Evolutionary conservation across 2,888 invertebrate genomes (phyloP).

Genomic region (Torymus aiolomorphi): DNA sequence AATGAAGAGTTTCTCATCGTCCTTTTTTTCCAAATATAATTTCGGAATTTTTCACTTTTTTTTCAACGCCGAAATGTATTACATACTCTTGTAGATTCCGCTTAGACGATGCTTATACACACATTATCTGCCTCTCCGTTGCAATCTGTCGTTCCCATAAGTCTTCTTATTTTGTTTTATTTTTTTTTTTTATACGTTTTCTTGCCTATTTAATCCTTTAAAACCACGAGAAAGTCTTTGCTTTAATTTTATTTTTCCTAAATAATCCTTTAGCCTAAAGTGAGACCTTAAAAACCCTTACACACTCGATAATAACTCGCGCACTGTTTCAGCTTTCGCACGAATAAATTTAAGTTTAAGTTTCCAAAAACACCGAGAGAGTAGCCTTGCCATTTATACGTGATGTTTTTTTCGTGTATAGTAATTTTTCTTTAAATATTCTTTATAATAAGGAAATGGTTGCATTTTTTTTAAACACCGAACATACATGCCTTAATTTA

Average conservation of each 20-base stretch:
- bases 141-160: conserved; percentile 25
- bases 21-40: conserved; percentile 14
- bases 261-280: conserved; percentile 67
- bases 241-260: conserved; percentile 43
- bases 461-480: conserved; percentile 72
- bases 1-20: conserved; percentile 62
- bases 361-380: conserved; percentile 75
- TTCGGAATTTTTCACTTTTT: conserved; percentile 20
- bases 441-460: conserved; percentile 70
- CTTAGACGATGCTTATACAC: conserved; percentile 42
- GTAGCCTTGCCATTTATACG: conserved; percentile 70
- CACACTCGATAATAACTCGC: conserved; percentile 71
- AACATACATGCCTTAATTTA: conserved; percentile 75
- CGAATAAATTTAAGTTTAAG: conserved; percentile 72
- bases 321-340: conserved; percentile 63
- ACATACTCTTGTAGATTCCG: conserved; percentile 1
- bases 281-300: conserved; percentile 67
- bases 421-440: conserved; percentile 60
- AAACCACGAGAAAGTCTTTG: conserved; percentile 58
- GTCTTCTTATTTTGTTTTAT: conserved; percentile 27
- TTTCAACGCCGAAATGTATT: conserved; percentile 7
- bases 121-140: conserved; percentile 34
- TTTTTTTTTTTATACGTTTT: conserved; percentile 37
- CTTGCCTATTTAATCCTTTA: conserved; percentile 40
- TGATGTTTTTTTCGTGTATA: conserved; percentile 62